These are phyloP conservation scores for Catocala sponsa DNA, from an alignment of 2,888 invertebrate species.

Conservation along the genomic window DNA sequence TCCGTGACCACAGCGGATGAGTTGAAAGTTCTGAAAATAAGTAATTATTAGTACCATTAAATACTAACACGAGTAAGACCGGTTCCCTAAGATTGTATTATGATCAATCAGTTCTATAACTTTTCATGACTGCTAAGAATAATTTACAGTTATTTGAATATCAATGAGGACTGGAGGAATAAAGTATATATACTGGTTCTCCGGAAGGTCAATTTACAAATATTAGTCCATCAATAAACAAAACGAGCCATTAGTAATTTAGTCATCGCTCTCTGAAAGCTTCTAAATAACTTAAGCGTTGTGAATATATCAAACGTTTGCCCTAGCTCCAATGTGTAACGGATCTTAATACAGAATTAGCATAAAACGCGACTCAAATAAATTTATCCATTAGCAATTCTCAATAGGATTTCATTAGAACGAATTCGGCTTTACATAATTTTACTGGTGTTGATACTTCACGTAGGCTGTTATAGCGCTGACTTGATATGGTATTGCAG, in stretches of 20 bases:
- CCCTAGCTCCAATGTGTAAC: slow-evolving; percentile 1
- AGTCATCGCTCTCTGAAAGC: neutral
- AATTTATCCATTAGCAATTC: slow-evolving; percentile 9
- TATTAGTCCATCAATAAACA: neutral
- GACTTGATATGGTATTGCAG: too few relatives aligned
- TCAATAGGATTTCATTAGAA: slow-evolving; percentile 3
- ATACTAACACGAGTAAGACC: too few relatives aligned
- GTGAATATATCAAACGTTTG: neutral
- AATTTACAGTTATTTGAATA: neutral
- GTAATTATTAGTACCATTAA: too few relatives aligned
- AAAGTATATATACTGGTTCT: neutral
- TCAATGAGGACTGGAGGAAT: neutral
- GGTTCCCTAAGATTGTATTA: too few relatives aligned
- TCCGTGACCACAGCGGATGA: too few relatives aligned
- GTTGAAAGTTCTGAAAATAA: too few relatives aligned
- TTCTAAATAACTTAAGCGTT: slow-evolving; percentile 1
- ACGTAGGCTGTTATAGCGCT: too few relatives aligned
- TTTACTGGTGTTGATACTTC: neutral
- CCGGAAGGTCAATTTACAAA: neutral
- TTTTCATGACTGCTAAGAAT: too few relatives aligned
- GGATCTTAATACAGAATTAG: slow-evolving; percentile 5
- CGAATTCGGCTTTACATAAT: neutral
- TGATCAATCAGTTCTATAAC: too few relatives aligned
- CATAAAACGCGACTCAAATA: slow-evolving; percentile 14
- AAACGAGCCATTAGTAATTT: neutral